Conservation (phyloP, 2,797 vertebrate species). For the Orientallactaga sibirica region DNA sequence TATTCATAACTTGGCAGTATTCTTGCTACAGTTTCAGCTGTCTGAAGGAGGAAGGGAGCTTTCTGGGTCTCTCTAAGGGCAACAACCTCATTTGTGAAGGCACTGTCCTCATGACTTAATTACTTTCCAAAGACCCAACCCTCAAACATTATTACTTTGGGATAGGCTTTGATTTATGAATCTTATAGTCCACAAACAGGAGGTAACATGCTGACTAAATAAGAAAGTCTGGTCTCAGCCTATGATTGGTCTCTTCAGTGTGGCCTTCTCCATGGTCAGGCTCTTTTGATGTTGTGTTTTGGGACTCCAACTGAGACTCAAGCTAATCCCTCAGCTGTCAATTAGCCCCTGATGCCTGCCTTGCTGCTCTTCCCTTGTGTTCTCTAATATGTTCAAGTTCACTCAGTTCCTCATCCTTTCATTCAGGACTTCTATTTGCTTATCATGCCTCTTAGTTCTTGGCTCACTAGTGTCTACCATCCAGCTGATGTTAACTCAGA, state of each 20-base stretch:
- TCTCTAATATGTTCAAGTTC: neutral
- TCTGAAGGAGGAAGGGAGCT: neutral
- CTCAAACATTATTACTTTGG: neutral
- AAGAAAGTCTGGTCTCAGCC: neutral
- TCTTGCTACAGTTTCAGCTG: neutral
- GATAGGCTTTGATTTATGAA: neutral
- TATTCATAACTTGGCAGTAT: accelerated
- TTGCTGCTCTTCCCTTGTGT: neutral
- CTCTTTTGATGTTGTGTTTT: neutral
- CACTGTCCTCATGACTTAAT: neutral
- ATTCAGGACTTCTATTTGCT: neutral
- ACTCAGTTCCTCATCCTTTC: neutral
- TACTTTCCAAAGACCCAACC: neutral
- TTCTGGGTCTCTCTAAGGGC: no score
- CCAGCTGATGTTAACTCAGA: neutral
- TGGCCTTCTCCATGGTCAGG: neutral
- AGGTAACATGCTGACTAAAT: neutral
- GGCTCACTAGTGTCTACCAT: neutral
- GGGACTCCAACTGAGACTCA: neutral
- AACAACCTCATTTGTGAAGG: neutral
- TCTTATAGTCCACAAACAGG: neutral
- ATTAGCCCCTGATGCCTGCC: neutral
- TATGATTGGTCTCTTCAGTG: neutral
- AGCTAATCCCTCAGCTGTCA: neutral
- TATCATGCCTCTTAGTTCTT: neutral